Conservation (phyloP, 2,797 vertebrate genomes). For the Dallia pectoralis region DNA sequence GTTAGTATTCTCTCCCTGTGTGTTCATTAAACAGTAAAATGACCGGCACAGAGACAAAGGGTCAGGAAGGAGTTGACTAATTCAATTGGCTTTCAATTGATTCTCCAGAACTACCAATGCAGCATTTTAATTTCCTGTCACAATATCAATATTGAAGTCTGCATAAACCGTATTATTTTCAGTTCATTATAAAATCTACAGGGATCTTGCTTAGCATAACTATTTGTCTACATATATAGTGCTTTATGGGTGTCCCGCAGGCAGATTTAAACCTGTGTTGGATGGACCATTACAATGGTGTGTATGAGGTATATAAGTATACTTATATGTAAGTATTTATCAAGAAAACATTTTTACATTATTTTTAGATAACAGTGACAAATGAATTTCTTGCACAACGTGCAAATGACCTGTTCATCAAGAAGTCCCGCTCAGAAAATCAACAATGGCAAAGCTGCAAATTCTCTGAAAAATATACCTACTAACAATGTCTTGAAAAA, state of each 20-base stretch:
- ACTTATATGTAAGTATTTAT: too few relatives aligned
- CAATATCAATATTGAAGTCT: constrained; percentile 30
- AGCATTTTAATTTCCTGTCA: constrained; percentile 4
- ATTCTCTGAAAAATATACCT: too few relatives aligned
- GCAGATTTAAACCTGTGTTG: neutral
- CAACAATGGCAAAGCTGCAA: too few relatives aligned
- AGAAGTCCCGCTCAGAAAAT: too few relatives aligned
- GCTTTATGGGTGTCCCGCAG: neutral
- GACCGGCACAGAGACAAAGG: constrained; percentile 26
- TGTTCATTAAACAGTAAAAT: constrained; percentile 27
- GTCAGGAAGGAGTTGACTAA: constrained; percentile 32
- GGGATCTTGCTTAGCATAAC: neutral
- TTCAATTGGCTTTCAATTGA: constrained; percentile 40
- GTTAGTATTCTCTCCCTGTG: constrained; percentile 25
- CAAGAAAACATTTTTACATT: too few relatives aligned
- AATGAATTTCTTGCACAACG: too few relatives aligned
- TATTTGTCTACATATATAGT: neutral
- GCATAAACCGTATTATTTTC: constrained; percentile 15
- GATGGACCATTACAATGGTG: neutral
- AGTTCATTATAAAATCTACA: constrained; percentile 18
- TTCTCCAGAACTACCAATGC: constrained; percentile 29
- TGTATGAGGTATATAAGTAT: too few relatives aligned
- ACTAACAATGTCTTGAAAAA: too few relatives aligned
- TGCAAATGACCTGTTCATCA: too few relatives aligned
- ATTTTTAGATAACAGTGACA: too few relatives aligned